Percentiles rank a stretch among this genome's conserved stretches.
phyloP scores from a whole-genome alignment of 2,888 invertebrate species.

The Lycophotia porphyrea region DNA sequence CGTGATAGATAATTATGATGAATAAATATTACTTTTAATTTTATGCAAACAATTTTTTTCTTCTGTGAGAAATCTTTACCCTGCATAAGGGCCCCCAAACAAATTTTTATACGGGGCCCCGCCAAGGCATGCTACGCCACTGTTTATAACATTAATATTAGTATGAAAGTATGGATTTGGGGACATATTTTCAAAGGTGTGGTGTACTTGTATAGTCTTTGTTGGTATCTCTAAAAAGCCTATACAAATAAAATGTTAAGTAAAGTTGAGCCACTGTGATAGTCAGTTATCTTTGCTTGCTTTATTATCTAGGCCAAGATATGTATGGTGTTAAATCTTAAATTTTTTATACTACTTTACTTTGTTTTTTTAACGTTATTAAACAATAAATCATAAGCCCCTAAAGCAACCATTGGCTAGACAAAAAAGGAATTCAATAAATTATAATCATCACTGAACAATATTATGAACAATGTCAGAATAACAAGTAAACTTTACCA shows the following conservation, averaged over 20 bases:
- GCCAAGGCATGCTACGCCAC: no score
- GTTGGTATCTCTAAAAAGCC: conserved; percentile 2
- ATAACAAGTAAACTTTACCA: conserved; percentile 73
- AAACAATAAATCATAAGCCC: background rate
- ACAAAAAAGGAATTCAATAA: no score
- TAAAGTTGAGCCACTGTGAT: background rate
- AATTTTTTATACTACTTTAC: background rate
- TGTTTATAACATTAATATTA: background rate
- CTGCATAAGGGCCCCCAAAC: no score
- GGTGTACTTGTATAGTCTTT: background rate
- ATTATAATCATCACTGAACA: background rate
- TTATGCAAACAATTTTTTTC: no score
- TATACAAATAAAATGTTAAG: conserved; percentile 11
- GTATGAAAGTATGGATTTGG: background rate
- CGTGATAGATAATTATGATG: no score
- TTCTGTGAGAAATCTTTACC: no score
- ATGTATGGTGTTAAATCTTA: background rate
- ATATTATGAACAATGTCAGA: background rate
- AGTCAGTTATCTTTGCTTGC: conserved; percentile 32
- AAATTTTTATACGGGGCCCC: no score
- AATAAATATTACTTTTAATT: no score
- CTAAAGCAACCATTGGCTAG: background rate
- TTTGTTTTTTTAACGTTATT: background rate
- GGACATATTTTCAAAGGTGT: background rate
- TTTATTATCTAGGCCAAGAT: conserved; percentile 43